Evolutionary conservation across 2,888 invertebrate species (phyloP).

Genomic region (Synergus umbraculus): DNA sequence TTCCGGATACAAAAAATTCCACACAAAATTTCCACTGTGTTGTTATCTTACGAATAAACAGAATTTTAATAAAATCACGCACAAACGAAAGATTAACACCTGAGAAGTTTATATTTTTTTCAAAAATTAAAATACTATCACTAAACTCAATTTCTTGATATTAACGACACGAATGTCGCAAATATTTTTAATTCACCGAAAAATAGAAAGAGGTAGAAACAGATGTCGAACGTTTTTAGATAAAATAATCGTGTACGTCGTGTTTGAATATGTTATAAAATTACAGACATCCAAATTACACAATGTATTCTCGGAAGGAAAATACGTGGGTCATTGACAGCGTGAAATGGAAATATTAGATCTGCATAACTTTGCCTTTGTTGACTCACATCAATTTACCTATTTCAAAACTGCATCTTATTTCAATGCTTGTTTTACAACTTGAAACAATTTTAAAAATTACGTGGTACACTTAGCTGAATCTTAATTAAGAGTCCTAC

Average conservation of each 20-base stretch:
- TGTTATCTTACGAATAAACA: constrained; percentile 1
- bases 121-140: too few relatives aligned
- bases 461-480: too few relatives aligned
- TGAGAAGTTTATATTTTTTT: background rate
- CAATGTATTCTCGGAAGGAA: constrained; percentile 7
- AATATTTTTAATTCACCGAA: too few relatives aligned
- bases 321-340: constrained; percentile 29
- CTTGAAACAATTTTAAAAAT: too few relatives aligned
- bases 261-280: background rate
- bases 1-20: too few relatives aligned
- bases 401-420: background rate
- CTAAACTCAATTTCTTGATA: too few relatives aligned
- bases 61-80: constrained; percentile 37
- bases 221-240: background rate
- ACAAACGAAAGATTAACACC: constrained; percentile 21
- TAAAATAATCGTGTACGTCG: background rate
- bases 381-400: background rate
- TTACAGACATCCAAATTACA: constrained; percentile 15
- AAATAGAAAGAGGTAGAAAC: background rate
- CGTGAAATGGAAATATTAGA: background rate
- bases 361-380: background rate
- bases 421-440: too few relatives aligned
- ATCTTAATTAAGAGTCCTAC: too few relatives aligned
- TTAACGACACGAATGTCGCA: background rate
- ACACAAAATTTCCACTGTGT: background rate